A percentile compares a stretch with the other conserved stretches of the same genome.
phyloP scores from a whole-genome alignment of 2,888 invertebrate species.

The Acronicta aceris region DNA sequence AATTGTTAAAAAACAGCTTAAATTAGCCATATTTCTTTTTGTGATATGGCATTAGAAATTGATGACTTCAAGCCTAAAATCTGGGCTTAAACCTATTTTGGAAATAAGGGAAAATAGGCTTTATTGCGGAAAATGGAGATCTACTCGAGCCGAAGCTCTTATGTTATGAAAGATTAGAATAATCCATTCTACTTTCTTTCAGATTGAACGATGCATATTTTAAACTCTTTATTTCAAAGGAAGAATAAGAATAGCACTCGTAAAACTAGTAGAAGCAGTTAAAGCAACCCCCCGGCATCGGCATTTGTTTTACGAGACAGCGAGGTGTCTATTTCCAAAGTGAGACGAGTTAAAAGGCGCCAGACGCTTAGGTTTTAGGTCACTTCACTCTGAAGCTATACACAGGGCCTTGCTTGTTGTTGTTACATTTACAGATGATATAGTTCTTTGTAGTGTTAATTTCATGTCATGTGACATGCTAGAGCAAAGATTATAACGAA shows the following conservation, averaged over 20 bases:
- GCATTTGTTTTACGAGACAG: conserved; percentile 59
- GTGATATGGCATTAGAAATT: no score
- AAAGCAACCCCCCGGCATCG: conserved; percentile 47
- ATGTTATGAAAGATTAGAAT: conserved; percentile 4
- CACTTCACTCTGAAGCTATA: conserved; percentile 64
- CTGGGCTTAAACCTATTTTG: no score
- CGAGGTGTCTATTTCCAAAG: conserved; percentile 79
- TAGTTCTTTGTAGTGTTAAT: not conserved
- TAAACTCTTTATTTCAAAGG: conserved; percentile 2
- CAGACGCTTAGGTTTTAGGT: conserved; percentile 78
- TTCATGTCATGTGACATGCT: no score
- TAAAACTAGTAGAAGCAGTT: conserved; percentile 35
- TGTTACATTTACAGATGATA: not conserved
- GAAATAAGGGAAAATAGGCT: no score
- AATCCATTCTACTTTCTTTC: not conserved
- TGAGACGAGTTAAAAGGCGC: conserved; percentile 75
- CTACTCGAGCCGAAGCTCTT: not conserved
- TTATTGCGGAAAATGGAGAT: no score
- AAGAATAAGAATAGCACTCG: conserved; percentile 26
- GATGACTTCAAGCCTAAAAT: no score
- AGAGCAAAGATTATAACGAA: no score
- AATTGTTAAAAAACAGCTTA: no score
- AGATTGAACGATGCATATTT: conserved; percentile 24
- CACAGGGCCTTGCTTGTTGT: conserved; percentile 25
- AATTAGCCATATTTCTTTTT: no score